Evolutionary conservation across 2,113 vertebrate species (phyloP), one percentile per base, ranked within the genome.

Genomic region (Syngnathus scovelli): DNA sequence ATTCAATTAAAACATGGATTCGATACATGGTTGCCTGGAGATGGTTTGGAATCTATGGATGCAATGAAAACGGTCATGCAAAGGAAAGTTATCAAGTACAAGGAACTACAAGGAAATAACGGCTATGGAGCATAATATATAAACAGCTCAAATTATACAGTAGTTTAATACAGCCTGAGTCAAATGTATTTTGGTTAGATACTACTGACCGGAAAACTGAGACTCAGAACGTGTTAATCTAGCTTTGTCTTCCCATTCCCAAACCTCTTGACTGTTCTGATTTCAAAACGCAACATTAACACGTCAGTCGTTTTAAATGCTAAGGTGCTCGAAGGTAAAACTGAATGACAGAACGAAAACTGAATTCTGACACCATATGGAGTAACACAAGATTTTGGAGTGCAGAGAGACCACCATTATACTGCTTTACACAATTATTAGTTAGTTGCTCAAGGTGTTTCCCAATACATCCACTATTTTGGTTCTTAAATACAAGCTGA

Each of bases 121-220:
- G 56, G 60, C 67, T 55, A 73, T 66, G 71, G 67, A 70, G 77
- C 72, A 66, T 59, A 60, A 76, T 80, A 75, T 74, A 78, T 78
- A 72, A 73, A 67, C 19, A 77, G 70, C 77, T 80, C 69, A 52
- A 21, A 10, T 37, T 80, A 83, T 86, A 87, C 85, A 89, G 87
- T 86, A 89, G 87, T 85, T 84, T 67, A 79, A 72, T 83, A 81
- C 70, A 87, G 84, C 84, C 85, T 85, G 83, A 89, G 85, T 85
- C 64, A 69, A 70, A 73, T 68, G 63, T 74, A 70, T 49, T 76
- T 72, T 62, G 43, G 21, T 75, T 70, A 12, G 49, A 76, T 71
- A 71, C 72, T 49, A 71, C 70, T 74, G 76, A 85, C 77, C 76
- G 79, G 78, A 86, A 81, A 75, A 72, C n/a, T 60, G 33, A 66